Base-by-base conservation (phyloP, 2,797 vertebrate species). In the Coregonus ussuriensis region DNA sequence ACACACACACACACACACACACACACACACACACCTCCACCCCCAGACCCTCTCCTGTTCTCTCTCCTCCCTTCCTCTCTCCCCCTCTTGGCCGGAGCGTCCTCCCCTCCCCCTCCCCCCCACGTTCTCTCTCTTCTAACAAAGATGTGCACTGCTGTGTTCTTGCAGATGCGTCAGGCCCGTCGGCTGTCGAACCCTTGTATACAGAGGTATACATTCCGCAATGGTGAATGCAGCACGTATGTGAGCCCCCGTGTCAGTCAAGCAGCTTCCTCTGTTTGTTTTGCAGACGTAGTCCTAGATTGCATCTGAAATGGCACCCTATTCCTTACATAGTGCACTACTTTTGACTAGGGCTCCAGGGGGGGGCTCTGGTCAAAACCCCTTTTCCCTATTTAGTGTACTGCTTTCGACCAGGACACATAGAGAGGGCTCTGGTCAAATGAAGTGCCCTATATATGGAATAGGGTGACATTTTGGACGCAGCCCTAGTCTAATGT, bases 161-260 rank as follows among this genome's bases (percentile, higher is more conserved):
- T 91, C 82, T 97, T 98, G 91, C 97, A 99, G 97, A 95, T 98
- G 93, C 96, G 97, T 94, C 96, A 97, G 95, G 94, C 96, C 94
- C 95, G 97, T 88, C 91, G 97, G 93, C 95, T 98, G 94, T 99
- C 97, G 93, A 97, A 95, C 91, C 97, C 97, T 89, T 98, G 97
- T 97, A 95, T 98, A 95, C 96, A 95, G 96, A 97, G 96, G 96
- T 98, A 98, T 95, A 96, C 86, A 3, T 94, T 96, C 94, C 96
- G 94, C 95, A 92, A 93, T 92, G 94, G 95, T 91, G 96, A 95
- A 93, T 94, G 94, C 95, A 93, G 95, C 96, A 96, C 94, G 96
- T 96, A 96, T 95, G 96, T 97, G 95, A 94, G 91, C 94, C 91
- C 41, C 89, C 41, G 56, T 54, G 51, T 29, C n/a, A 25, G 15